phyloP scores from a whole-genome alignment of 2,888 invertebrate species.

The Cenopis cana region DNA sequence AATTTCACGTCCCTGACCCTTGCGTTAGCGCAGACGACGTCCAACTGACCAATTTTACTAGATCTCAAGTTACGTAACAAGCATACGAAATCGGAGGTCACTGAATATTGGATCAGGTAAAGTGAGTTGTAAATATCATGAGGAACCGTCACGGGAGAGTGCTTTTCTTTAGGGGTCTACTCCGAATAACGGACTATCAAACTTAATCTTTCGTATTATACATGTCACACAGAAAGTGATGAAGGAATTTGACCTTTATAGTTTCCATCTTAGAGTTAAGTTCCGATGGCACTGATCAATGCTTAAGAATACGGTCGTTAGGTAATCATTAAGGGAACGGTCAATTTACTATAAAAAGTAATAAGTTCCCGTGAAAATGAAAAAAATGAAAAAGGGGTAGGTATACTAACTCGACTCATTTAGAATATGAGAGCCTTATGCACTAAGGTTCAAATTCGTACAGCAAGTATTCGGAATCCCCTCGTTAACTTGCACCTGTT shows the following conservation, averaged over 20 bases:
- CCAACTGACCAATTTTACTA: neutral
- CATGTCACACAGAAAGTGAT: too few species aligned
- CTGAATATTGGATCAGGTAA: neutral
- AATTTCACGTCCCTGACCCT: conserved; percentile 23
- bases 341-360: neutral
- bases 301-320: too few species aligned
- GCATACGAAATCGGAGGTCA: neutral
- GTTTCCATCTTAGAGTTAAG: too few species aligned
- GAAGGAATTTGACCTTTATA: too few species aligned
- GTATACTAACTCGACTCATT: too few species aligned
- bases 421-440: neutral
- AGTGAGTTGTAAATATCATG: neutral
- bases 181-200: neutral
- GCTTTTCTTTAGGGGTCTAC: conserved; percentile 14
- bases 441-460: conserved; percentile 9
- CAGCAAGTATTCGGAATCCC: neutral
- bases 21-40: conserved; percentile 16
- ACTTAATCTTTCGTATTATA: too few species aligned
- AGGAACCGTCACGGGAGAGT: conserved; percentile 32
- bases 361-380: neutral
- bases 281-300: too few species aligned
- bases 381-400: neutral
- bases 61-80: neutral
- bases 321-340: neutral
- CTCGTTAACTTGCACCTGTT: conserved; percentile 20